These are phyloP conservation scores for Pachymerium ferrugineum DNA, from an alignment of 2,888 invertebrate genomes.

Conservation along the genomic window DNA sequence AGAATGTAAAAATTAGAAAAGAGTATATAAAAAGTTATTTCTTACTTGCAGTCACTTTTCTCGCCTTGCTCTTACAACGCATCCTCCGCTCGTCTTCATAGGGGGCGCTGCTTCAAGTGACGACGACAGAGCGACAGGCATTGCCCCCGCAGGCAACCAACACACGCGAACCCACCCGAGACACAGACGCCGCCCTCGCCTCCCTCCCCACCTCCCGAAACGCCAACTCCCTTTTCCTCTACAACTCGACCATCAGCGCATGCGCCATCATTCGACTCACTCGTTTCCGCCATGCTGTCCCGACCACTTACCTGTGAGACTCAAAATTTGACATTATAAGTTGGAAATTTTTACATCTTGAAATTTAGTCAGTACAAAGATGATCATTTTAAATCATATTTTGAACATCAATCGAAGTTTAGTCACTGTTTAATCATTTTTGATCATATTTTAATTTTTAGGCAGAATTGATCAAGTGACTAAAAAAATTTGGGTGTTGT, in stretches of 20 bases:
- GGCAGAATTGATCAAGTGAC: background rate
- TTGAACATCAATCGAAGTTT: too few relatives aligned
- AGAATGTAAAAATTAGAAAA: too few relatives aligned
- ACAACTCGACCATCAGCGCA: slow-evolving; percentile 17
- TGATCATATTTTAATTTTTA: background rate
- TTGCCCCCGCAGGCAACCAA: slow-evolving; percentile 27
- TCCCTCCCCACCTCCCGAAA: slow-evolving; percentile 18
- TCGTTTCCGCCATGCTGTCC: slow-evolving; percentile 27
- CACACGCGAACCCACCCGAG: slow-evolving; percentile 27
- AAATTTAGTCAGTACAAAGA: too few relatives aligned
- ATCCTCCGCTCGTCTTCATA: slow-evolving; percentile 25
- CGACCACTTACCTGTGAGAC: too few relatives aligned
- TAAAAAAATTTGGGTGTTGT: background rate
- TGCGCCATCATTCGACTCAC: background rate
- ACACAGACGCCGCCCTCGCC: slow-evolving; percentile 24
- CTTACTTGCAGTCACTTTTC: slow-evolving; percentile 24
- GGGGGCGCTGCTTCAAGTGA: slow-evolving; percentile 27
- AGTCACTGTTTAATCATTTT: too few relatives aligned
- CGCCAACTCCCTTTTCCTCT: slow-evolving; percentile 24
- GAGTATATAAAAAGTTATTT: background rate
- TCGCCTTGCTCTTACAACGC: slow-evolving; percentile 27
- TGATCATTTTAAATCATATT: too few relatives aligned
- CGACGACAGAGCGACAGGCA: slow-evolving; percentile 27
- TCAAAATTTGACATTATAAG: too few relatives aligned
- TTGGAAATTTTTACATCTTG: too few relatives aligned